phyloP scores from a whole-genome alignment of 2,888 invertebrate species.

The Andrena hattorfiana region DNA sequence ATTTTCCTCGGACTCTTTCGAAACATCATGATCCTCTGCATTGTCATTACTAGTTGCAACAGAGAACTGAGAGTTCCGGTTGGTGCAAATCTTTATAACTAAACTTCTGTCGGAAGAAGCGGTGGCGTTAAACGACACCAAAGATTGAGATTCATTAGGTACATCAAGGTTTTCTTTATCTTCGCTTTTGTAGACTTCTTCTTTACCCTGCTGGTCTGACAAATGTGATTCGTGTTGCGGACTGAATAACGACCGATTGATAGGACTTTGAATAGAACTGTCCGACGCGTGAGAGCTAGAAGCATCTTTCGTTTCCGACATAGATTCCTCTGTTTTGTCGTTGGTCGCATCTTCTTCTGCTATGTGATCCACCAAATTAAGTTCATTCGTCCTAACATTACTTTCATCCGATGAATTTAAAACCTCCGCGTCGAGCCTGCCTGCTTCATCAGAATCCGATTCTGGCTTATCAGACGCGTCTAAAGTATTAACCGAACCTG shows the following conservation, averaged over 20 bases:
- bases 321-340: constrained; percentile 40
- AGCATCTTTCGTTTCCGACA: constrained; percentile 51
- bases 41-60: constrained; percentile 70
- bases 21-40: constrained; percentile 66
- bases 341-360: constrained; percentile 56
- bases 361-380: constrained; percentile 40
- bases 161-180: constrained; percentile 28
- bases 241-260: constrained; percentile 72
- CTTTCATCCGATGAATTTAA: constrained; percentile 41
- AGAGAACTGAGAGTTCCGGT: constrained; percentile 82
- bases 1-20: constrained; percentile 78
- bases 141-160: constrained; percentile 71
- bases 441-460: constrained; percentile 13
- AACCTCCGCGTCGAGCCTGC: constrained; percentile 22
- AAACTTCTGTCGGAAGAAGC: constrained; percentile 81
- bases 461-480: constrained; percentile 37
- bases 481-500: constrained; percentile 2
- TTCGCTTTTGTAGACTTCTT: constrained; percentile 40
- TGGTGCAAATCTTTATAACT: constrained; percentile 83
- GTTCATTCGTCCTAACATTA: constrained; percentile 54
- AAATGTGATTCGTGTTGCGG: constrained; percentile 68
- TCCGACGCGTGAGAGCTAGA: constrained; percentile 59
- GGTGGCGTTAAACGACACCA: constrained; percentile 77
- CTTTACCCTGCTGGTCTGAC: constrained; percentile 86
- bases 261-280: constrained; percentile 65